Evolutionary conservation across 2,797 vertebrate genomes (phyloP), one percentile per base, ranked within the genome.

Genomic region (Orestias chungarensis): DNA sequence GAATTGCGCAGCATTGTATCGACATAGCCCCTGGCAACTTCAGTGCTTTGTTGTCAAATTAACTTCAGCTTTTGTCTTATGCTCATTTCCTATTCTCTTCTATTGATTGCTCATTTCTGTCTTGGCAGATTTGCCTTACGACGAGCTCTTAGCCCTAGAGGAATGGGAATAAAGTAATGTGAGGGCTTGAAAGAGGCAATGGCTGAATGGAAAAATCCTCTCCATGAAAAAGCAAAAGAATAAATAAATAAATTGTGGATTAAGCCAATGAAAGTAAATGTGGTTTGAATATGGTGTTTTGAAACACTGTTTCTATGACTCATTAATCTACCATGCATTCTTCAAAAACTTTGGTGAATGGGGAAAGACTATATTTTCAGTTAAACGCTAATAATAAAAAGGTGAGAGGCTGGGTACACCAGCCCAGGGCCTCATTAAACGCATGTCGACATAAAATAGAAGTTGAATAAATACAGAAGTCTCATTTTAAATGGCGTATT

Each of bases 101-200:
- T 78, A 92, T 91, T 86, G 89, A 91, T 91, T 90, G 86, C 86
- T 86, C n/a, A 90, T 84, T 82, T 87, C 47, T 78, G 54, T 71
- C 47, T 75, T 72, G 73, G 76, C 74, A 86, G 73, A 83, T 86
- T 84, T 81, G 85, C 78, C 81, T 74, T 35, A 70, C 52, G 84
- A 77, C 79, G 75, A 66, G 64, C 71, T 72, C 66, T 38, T 5
- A 81, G 74, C 69, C 68, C 79, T 74, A 54, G 68, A 75, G 64
- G 40, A 52, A n/a, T 14, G 38, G 47, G n/a, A 40, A 23, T 64
- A 59, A 64, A 71, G 29, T 42, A 70, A 42, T 29, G 55, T 61
- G 33, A 61, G 46, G 5, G 49, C 62, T 40, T 74, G 27, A 23
- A 73, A 73, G 38, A 44, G 59, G 0, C 3, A 1, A 1, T 47